These are phyloP conservation scores for Condylura cristata DNA, from an alignment of 2,113 vertebrate genomes.

Conservation along the genomic window DNA sequence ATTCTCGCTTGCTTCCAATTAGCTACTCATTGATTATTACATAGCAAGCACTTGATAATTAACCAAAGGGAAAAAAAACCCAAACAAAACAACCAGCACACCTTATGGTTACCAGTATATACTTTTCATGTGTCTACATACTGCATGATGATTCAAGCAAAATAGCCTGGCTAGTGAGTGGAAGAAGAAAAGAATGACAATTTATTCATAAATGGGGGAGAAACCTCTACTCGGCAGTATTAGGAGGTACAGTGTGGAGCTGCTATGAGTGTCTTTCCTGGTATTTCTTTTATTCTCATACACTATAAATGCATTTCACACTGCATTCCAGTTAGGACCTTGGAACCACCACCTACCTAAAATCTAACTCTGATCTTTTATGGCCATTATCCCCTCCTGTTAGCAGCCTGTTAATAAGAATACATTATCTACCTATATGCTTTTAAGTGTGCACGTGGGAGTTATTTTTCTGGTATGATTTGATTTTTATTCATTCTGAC, in stretches of 20 bases:
- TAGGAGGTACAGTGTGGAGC: neutral
- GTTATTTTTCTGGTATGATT: neutral
- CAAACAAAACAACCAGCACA: constrained; percentile 8
- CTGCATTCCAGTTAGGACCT: neutral
- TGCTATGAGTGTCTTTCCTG: neutral
- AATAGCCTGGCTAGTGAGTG: neutral
- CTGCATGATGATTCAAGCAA: neutral
- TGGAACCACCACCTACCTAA: neutral
- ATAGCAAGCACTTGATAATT: constrained; percentile 76
- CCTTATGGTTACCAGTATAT: neutral
- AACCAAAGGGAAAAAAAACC: constrained; percentile 70
- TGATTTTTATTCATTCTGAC: neutral
- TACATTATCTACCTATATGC: neutral
- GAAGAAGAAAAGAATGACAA: constrained; percentile 35
- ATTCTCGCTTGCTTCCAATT: constrained; percentile 83
- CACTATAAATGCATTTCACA: neutral
- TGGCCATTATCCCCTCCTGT: too few relatives aligned
- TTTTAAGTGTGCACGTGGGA: neutral
- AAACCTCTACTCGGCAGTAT: neutral
- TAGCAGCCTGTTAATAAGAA: too few relatives aligned
- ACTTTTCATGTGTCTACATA: constrained; percentile 44
- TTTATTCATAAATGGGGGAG: neutral
- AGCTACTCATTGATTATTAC: constrained; percentile 82
- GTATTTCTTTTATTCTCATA: constrained; percentile 20
- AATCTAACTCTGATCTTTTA: neutral